Percentiles rank a stretch among this genome's conserved stretches.
phyloP scores from a whole-genome alignment of 35 echinoderm and acorn worm species.

The Apostichopus californicus region DNA sequence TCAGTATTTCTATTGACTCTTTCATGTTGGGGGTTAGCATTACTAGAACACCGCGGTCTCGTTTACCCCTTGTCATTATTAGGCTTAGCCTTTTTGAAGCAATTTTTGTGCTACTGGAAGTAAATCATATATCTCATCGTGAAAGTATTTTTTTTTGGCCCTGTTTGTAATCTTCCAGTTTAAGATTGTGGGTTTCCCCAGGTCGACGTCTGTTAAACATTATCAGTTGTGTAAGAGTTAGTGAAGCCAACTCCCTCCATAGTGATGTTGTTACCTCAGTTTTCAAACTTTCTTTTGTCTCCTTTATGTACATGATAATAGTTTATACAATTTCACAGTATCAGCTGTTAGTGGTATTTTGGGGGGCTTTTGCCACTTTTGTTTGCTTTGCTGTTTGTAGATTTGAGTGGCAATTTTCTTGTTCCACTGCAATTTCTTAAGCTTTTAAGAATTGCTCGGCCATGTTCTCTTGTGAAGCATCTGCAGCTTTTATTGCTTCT shows the following conservation, averaged over 20 bases:
- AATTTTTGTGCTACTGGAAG: conserved; percentile 35
- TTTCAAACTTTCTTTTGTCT: conserved; percentile 42
- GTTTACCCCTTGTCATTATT: conserved; percentile 39
- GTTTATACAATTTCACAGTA: conserved; percentile 37
- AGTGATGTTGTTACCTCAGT: background rate
- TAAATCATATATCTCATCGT: conserved; percentile 54
- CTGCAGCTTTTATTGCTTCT: conserved; percentile 1
- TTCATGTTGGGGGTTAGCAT: conserved; percentile 43
- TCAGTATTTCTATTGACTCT: conserved; percentile 13
- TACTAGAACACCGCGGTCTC: conserved; percentile 36
- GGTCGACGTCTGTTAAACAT: conserved; percentile 8
- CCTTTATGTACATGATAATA: background rate
- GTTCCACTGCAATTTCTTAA: conserved; percentile 12
- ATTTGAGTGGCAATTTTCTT: background rate
- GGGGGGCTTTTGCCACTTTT: conserved; percentile 1
- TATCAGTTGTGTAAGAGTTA: background rate
- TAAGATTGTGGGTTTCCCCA: background rate
- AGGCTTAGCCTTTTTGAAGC: conserved; percentile 33
- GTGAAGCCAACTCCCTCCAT: background rate
- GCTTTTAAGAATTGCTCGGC: background rate
- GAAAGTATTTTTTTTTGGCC: background rate
- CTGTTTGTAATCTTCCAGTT: background rate
- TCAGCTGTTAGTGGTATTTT: conserved; percentile 57
- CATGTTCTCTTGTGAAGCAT: background rate
- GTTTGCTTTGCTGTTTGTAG: conserved; percentile 10